Conservation (phyloP, 2,888 invertebrate genomes). For the Eudiplozoon nipponicum region DNA sequence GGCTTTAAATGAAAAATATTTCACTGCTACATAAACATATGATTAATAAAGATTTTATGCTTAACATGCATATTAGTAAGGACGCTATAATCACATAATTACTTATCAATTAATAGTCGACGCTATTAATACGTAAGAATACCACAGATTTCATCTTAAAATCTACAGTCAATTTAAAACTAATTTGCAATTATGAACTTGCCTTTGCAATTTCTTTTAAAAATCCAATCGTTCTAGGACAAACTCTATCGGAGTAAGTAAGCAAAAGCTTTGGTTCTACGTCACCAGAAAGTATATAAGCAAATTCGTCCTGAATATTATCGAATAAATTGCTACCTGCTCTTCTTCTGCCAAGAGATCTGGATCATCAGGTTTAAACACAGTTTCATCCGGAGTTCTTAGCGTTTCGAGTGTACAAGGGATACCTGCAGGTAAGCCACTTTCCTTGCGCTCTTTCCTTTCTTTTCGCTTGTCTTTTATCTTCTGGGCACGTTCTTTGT, state of each 20-base stretch:
- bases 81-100: no score
- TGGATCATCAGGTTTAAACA: background rate
- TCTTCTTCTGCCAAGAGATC: conserved; percentile 11
- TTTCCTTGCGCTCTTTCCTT: conserved; percentile 6
- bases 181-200: background rate
- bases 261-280: conserved; percentile 6
- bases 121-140: no score
- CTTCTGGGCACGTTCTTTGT: background rate
- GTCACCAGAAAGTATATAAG: conserved; percentile 4
- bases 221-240: conserved; percentile 45
- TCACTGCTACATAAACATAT: no score
- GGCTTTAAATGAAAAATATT: no score
- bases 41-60: no score
- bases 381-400: conserved; percentile 8
- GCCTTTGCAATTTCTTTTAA: conserved; percentile 41
- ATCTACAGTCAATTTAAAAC: no score
- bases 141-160: no score
- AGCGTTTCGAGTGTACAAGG: conserved; percentile 13
- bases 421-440: conserved; percentile 3
- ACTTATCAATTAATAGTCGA: no score
- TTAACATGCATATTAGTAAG: no score
- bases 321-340: conserved; percentile 1
- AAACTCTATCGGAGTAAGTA: conserved; percentile 8
- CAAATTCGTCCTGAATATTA: conserved; percentile 7
- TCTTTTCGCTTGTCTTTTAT: background rate